phyloP scores from a whole-genome alignment of 2,797 vertebrate genomes.

The Catharus ustulatus region DNA sequence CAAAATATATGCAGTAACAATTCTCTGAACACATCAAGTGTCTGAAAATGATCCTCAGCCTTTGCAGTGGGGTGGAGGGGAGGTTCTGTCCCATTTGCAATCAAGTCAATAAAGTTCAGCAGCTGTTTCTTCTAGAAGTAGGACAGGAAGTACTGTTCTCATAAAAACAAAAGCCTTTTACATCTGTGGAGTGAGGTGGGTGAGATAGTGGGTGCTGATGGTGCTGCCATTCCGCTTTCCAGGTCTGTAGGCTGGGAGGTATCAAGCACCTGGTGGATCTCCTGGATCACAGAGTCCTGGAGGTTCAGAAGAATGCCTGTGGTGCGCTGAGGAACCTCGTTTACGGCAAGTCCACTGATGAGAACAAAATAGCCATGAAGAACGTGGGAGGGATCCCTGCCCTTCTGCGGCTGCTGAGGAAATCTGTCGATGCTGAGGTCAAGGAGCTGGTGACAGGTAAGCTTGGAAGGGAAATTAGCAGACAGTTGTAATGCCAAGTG shows the following conservation, averaged over 20 bases:
- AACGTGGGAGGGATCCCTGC: conserved; percentile 94
- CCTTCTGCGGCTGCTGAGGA: conserved; percentile 90
- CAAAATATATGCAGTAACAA: neutral
- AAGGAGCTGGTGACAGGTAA: conserved; percentile 95
- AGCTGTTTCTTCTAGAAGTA: neutral
- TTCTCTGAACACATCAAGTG: neutral
- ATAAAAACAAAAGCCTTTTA: neutral
- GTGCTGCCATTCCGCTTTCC: neutral
- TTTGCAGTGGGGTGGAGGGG: neutral
- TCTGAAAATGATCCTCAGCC: neutral
- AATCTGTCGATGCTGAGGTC: conserved; percentile 91
- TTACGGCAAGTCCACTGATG: conserved; percentile 93
- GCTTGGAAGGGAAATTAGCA: conserved; percentile 20
- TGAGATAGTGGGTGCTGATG: neutral
- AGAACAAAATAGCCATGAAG: conserved; percentile 95
- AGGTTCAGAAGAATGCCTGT: conserved; percentile 95
- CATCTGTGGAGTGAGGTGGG: neutral
- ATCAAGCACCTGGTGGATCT: conserved; percentile 97
- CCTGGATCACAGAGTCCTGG: conserved; percentile 91
- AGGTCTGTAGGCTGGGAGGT: conserved; percentile 94
- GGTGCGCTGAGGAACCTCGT: conserved; percentile 95
- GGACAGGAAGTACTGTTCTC: neutral
- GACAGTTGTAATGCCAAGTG: neutral
- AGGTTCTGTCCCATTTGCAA: neutral
- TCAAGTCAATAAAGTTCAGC: neutral